Evolutionary conservation across 2,113 vertebrate genomes (phyloP).

Genomic region (Vanacampus margaritifer): DNA sequence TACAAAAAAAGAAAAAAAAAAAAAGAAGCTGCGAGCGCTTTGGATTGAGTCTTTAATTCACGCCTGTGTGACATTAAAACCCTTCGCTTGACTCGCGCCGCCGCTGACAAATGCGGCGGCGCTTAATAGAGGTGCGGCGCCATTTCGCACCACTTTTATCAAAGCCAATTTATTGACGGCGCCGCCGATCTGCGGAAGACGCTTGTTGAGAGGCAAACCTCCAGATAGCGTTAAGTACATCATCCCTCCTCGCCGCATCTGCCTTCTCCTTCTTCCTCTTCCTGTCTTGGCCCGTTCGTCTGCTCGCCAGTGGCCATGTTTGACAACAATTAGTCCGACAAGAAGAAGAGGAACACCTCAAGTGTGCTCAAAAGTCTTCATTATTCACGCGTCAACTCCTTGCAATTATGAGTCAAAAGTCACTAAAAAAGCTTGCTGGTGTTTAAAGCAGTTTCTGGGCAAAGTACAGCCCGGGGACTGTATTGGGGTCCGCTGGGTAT

Average conservation of each 20-base stretch:
- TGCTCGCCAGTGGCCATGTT: conserved; percentile 15
- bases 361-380: background rate
- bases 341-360: background rate
- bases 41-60: conserved; percentile 67
- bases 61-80: conserved; percentile 70
- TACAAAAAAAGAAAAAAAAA: conserved; percentile 61
- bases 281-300: conserved; percentile 54
- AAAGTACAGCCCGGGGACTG: background rate
- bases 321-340: background rate
- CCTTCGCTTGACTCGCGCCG: conserved; percentile 68
- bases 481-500: background rate
- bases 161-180: conserved; percentile 69
- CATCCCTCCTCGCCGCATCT: conserved; percentile 59
- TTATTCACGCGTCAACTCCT: background rate
- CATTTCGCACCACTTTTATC: conserved; percentile 73
- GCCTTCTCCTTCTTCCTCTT: conserved; percentile 27
- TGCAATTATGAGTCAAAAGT: background rate
- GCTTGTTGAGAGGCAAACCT: conserved; percentile 71
- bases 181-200: conserved; percentile 65
- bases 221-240: conserved; percentile 76
- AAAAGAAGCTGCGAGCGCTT: conserved; percentile 57
- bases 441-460: background rate
- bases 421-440: background rate
- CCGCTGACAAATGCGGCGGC: conserved; percentile 63
- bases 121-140: conserved; percentile 73